Evolutionary conservation across 1,140 invertebrate genomes (phyloP).

Genomic region (Goniozus legneri): DNA sequence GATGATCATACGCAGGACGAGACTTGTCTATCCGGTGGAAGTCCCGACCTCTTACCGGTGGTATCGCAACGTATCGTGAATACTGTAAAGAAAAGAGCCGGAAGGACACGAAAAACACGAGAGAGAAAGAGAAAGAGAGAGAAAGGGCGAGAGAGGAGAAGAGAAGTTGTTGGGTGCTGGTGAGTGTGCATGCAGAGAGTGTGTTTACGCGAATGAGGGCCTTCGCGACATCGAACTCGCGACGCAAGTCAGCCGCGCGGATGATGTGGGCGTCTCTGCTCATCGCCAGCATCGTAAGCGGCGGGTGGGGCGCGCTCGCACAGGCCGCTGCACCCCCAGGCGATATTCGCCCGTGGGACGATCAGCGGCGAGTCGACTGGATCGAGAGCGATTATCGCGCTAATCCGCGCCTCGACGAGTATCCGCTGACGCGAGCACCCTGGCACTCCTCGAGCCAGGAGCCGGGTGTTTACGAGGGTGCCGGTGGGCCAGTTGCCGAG

Average conservation of each 20-base stretch:
- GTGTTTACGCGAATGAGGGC: conserved; percentile 6
- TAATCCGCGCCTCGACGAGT: not conserved
- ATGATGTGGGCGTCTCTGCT: conserved; percentile 50
- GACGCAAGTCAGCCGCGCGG: no score
- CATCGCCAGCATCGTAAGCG: conserved; percentile 47
- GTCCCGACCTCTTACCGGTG: conserved; percentile 24
- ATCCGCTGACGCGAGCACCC: conserved; percentile 15
- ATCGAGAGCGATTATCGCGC: conserved; percentile 12
- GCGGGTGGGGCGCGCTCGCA: conserved; percentile 44
- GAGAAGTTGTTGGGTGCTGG: conserved; percentile 9
- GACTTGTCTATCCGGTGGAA: conserved; percentile 26
- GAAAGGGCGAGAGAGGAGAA: not conserved
- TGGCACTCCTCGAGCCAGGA: conserved; percentile 24
- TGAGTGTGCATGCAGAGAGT: conserved; percentile 8
- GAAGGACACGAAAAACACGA: not conserved
- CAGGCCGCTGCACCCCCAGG: conserved; percentile 38
- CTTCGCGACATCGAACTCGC: no score
- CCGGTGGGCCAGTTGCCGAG: conserved; percentile 1
- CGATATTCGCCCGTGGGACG: conserved; percentile 23
- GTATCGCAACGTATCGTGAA: conserved; percentile 36
- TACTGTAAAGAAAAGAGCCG: no score
- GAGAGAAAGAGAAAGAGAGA: conserved; percentile 6
- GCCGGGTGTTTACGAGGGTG: conserved; percentile 3
- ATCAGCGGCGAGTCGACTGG: conserved; percentile 12
- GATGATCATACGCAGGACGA: no score